Conservation (phyloP, 2,113 vertebrate species). For the Pygoscelis adeliae region DNA sequence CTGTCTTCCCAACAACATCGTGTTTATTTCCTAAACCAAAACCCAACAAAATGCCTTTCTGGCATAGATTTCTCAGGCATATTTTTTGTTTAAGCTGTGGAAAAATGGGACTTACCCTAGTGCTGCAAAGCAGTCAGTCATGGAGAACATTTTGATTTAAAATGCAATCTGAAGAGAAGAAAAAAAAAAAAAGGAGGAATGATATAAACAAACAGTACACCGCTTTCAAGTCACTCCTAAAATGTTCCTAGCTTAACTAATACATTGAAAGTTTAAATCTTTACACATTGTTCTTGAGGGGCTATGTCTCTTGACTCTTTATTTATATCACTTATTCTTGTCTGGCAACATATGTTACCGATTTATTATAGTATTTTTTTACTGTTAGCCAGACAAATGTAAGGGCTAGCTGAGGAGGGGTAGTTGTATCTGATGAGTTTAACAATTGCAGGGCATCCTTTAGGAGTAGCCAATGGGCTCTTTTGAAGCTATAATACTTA, state of each 20-base stretch:
- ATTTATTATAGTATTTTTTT: constrained; percentile 80
- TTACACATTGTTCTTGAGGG: constrained; percentile 74
- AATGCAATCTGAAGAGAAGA: constrained; percentile 72
- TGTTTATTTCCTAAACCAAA: constrained; percentile 64
- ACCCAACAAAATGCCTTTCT: constrained; percentile 56
- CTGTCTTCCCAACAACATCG: constrained; percentile 8
- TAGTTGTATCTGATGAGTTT: constrained; percentile 80
- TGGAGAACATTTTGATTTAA: constrained; percentile 76
- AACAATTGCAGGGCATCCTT: constrained; percentile 80
- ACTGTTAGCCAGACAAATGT: constrained; percentile 78
- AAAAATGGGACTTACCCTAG: constrained; percentile 77
- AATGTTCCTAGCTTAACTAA: constrained; percentile 69
- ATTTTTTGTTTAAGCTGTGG: constrained; percentile 71
- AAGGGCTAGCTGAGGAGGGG: constrained; percentile 76
- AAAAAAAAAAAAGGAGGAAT: constrained; percentile 44
- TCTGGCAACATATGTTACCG: constrained; percentile 77
- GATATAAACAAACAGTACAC: constrained; percentile 69
- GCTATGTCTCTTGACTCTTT: constrained; percentile 71
- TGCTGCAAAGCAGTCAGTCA: constrained; percentile 76
- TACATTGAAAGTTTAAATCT: constrained; percentile 73
- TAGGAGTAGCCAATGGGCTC: constrained; percentile 77
- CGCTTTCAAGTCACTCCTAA: constrained; percentile 70
- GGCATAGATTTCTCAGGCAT: constrained; percentile 60
- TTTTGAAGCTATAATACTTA: constrained; percentile 74
- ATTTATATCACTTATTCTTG: constrained; percentile 77